Percentiles rank a stretch among this genome's conserved stretches.
Conservation (phyloP, 2,888 invertebrate species). For the Drepana falcataria region DNA sequence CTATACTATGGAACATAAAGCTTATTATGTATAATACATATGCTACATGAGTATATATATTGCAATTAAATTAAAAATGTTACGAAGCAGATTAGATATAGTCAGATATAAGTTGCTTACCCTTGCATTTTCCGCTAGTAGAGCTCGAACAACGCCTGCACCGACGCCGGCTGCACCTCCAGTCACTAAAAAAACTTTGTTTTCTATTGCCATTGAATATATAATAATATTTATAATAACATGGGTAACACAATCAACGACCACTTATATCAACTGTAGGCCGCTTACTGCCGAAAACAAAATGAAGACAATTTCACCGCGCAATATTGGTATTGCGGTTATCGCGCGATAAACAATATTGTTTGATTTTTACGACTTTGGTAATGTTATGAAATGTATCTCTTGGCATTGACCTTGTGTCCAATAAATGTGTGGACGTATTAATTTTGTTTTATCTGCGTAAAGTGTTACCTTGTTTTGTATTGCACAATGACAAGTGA, state of each 20-base stretch:
- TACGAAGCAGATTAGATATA: too few relatives aligned
- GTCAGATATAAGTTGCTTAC: slow-evolving; percentile 23
- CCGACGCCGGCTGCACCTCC: slow-evolving; percentile 66
- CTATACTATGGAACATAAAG: too few relatives aligned
- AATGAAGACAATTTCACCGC: slow-evolving; percentile 1
- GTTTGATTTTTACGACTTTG: background rate
- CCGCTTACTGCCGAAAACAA: background rate
- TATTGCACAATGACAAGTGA: too few relatives aligned
- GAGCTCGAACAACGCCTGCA: slow-evolving; percentile 48
- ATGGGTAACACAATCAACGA: background rate
- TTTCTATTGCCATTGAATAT: slow-evolving; percentile 34
- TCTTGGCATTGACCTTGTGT: too few relatives aligned
- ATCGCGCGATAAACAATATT: background rate
- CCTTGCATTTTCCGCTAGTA: slow-evolving; percentile 52
- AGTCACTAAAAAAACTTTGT: slow-evolving; percentile 62
- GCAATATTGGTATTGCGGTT: background rate
- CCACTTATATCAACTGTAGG: background rate
- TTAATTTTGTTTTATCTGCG: too few relatives aligned
- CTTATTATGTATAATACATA: too few relatives aligned
- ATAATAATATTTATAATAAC: slow-evolving; percentile 7
- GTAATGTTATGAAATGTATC: too few relatives aligned
- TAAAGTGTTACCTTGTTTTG: too few relatives aligned
- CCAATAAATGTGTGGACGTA: too few relatives aligned
- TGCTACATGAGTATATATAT: too few relatives aligned
- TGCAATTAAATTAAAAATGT: too few relatives aligned